Conservation (phyloP, 30 jellyfish, hydroid and myxozoan species). For the Mastigias papua region DNA sequence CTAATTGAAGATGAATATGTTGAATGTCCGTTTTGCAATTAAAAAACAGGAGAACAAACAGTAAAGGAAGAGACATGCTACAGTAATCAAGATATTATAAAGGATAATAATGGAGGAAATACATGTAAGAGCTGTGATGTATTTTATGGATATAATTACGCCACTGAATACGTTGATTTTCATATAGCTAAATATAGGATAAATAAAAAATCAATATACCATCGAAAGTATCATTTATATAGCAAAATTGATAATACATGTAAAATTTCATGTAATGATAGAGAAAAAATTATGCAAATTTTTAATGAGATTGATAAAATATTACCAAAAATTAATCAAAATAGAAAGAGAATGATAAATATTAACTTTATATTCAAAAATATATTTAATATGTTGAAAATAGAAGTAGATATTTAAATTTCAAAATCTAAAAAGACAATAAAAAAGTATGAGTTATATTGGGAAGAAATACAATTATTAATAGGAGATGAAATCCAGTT, state of each 20-base stretch:
- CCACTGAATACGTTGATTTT: slow-evolving; percentile 25
- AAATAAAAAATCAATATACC: slow-evolving; percentile 26
- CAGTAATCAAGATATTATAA: slow-evolving; percentile 14
- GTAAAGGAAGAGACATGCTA: slow-evolving; percentile 30
- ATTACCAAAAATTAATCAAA: slow-evolving; percentile 20
- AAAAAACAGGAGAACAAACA: slow-evolving; percentile 19
- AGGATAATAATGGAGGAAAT: slow-evolving; percentile 32
- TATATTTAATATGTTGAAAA: slow-evolving; percentile 19
- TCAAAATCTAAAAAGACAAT: slow-evolving; percentile 32
- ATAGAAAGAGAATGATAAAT: slow-evolving; percentile 41
- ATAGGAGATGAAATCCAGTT: slow-evolving; percentile 14
- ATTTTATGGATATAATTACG: slow-evolving; percentile 28
- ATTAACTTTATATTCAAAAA: slow-evolving; percentile 29
- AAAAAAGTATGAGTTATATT: neutral
- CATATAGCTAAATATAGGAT: slow-evolving; percentile 14
- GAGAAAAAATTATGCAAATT: slow-evolving; percentile 18
- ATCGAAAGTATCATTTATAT: slow-evolving; percentile 33
- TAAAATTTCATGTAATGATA: slow-evolving; percentile 20
- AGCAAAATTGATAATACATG: neutral
- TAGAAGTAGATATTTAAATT: neutral
- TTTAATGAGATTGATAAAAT: slow-evolving; percentile 44
- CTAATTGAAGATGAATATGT: neutral
- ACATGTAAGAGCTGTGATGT: slow-evolving; percentile 33
- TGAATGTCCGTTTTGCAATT: slow-evolving; percentile 28
- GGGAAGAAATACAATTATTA: slow-evolving; percentile 3